Conservation (phyloP, 2,113 vertebrate species). For the Anarrhichthys ocellatus region DNA sequence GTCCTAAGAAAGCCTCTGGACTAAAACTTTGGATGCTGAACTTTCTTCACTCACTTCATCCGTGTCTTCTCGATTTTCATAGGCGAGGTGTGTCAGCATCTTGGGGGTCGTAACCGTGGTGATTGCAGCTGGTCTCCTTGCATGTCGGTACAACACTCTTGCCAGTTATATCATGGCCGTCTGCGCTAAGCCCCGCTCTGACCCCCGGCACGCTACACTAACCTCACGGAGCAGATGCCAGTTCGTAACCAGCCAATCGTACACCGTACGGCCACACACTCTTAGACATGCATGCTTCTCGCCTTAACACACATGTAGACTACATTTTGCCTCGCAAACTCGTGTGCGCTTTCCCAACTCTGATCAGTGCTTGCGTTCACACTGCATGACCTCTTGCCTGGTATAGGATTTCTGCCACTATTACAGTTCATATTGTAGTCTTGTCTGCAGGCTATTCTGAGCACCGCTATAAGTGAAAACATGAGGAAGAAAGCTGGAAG, state of each 20-base stretch:
- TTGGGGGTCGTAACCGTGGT: slow-evolving; percentile 20
- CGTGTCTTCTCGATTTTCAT: slow-evolving; percentile 10
- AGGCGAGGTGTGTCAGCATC: slow-evolving; percentile 26
- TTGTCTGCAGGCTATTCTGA: slow-evolving; percentile 57
- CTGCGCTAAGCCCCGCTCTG: slow-evolving; percentile 28
- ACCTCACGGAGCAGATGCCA: slow-evolving; percentile 19
- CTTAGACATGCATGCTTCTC: slow-evolving; percentile 11
- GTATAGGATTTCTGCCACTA: slow-evolving; percentile 53
- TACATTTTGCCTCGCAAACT: slow-evolving; percentile 45
- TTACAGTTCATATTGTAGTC: slow-evolving; percentile 62
- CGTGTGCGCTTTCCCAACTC: slow-evolving; percentile 1
- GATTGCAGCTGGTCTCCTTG: slow-evolving; percentile 26
- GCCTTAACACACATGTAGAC: slow-evolving; percentile 39
- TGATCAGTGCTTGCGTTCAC: slow-evolving; percentile 22
- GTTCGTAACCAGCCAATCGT: slow-evolving; percentile 19
- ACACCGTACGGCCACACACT: not conserved
- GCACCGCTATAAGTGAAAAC: slow-evolving; percentile 41
- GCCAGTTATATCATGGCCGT: slow-evolving; percentile 4
- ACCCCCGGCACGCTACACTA: slow-evolving; percentile 15
- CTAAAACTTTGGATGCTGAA: too few species aligned
- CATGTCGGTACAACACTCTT: not conserved
- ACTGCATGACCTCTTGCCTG: slow-evolving; percentile 36
- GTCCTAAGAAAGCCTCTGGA: too few species aligned
- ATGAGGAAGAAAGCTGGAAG: slow-evolving; percentile 33
- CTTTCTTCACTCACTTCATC: too few species aligned